These are phyloP conservation scores for Rhodophaea formosa DNA, from an alignment of 2,888 invertebrate genomes.

Conservation along the genomic window DNA sequence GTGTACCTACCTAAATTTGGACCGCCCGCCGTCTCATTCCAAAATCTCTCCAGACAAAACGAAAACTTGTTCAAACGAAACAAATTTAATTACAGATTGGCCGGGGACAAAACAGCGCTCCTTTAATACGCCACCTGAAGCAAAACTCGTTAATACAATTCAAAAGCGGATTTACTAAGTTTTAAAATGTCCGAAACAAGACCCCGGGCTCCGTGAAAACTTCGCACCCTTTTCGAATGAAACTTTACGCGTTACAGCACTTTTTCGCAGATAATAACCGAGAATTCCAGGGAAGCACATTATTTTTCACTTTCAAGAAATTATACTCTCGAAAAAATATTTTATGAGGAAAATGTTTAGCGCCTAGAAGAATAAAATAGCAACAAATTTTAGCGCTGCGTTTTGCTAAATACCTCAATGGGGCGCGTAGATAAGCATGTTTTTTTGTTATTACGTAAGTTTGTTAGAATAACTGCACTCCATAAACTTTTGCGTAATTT, in stretches of 20 bases:
- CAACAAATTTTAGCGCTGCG: constrained; percentile 39
- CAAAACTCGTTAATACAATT: constrained; percentile 38
- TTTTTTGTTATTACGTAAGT: constrained; percentile 23
- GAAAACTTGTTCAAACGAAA: constrained; percentile 34
- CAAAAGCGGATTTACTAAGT: constrained; percentile 35
- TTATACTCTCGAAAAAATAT: constrained; percentile 31
- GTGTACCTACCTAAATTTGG: constrained; percentile 8
- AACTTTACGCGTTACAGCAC: constrained; percentile 34
- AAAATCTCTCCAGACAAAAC: constrained; percentile 39
- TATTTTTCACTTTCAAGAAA: constrained; percentile 20
- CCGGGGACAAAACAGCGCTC: constrained; percentile 30
- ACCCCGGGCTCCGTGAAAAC: constrained; percentile 29
- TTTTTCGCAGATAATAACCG: constrained; percentile 37
- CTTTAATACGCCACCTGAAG: constrained; percentile 29
- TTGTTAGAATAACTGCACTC: constrained; percentile 19
- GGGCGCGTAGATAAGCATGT: not conserved
- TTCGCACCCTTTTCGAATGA: constrained; percentile 35
- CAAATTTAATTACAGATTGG: constrained; percentile 41
- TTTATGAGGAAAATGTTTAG: constrained; percentile 36
- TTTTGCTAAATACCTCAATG: constrained; percentile 26
- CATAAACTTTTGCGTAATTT: constrained; percentile 47
- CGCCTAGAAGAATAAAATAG: constrained; percentile 50
- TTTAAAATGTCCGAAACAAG: constrained; percentile 35
- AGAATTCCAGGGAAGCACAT: constrained; percentile 24
- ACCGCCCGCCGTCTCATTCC: constrained; percentile 20